Percentiles rank a stretch among this genome's conserved stretches.
phyloP scores from a whole-genome alignment of 2,797 vertebrate genomes.

The Sciaenops ocellatus region DNA sequence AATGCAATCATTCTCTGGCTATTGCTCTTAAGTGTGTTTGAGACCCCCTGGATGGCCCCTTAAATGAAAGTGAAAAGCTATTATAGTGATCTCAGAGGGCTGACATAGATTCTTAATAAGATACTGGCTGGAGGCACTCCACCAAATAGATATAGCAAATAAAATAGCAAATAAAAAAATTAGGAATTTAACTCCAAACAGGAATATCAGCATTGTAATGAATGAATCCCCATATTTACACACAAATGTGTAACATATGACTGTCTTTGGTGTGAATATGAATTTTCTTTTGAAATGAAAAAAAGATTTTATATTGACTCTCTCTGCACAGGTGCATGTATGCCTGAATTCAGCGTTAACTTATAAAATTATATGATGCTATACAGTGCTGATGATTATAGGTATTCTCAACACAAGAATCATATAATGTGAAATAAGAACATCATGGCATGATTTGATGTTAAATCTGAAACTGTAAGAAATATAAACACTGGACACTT shows the following conservation, averaged over 20 bases:
- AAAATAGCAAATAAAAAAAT: constrained; percentile 24
- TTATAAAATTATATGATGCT: neutral
- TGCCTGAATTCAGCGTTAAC: neutral
- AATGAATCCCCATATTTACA: neutral
- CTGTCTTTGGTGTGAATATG: neutral
- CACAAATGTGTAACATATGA: neutral
- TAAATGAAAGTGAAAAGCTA: constrained; percentile 67
- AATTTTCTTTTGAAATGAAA: neutral
- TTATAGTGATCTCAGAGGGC: constrained; percentile 52
- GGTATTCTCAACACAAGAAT: neutral
- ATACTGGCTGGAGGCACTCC: constrained; percentile 24
- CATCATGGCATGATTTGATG: neutral
- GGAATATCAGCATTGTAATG: constrained; percentile 12
- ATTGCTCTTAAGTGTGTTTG: constrained; percentile 56
- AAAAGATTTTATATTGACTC: neutral
- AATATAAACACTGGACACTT: neutral
- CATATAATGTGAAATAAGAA: neutral
- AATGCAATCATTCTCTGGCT: constrained; percentile 47
- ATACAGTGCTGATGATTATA: neutral
- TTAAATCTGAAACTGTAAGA: neutral
- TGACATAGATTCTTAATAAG: constrained; percentile 58
- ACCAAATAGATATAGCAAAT: neutral
- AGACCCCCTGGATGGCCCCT: constrained; percentile 37
- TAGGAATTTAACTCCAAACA: constrained; percentile 9
- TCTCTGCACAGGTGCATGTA: neutral